Conservation (phyloP, 2,888 invertebrate genomes). For the Steromphala cineraria region DNA sequence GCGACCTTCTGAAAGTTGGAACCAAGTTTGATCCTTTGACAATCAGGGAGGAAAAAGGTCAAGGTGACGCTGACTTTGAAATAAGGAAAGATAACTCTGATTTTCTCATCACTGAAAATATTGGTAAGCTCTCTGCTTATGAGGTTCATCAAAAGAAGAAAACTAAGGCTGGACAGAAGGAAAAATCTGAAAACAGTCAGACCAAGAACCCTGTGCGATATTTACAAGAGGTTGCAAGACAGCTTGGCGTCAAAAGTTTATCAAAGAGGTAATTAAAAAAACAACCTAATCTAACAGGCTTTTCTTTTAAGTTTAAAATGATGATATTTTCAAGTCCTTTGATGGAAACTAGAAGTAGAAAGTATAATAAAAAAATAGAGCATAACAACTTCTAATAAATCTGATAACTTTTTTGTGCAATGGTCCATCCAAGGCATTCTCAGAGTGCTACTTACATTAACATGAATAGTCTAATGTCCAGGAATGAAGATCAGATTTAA, state of each 20-base stretch:
- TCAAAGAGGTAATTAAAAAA: constrained; percentile 77
- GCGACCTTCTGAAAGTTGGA: constrained; percentile 80
- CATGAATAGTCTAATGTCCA: no score
- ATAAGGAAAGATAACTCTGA: neutral
- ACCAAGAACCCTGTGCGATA: constrained; percentile 59
- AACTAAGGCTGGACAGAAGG: constrained; percentile 50
- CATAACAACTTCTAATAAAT: no score
- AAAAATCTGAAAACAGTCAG: constrained; percentile 40
- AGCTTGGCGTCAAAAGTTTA: constrained; percentile 69
- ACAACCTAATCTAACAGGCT: constrained; percentile 75
- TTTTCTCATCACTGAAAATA: constrained; percentile 24
- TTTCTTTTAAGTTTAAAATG: neutral
- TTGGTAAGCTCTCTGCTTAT: constrained; percentile 47
- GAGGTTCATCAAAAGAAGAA: constrained; percentile 50
- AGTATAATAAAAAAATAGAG: no score
- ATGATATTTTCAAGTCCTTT: constrained; percentile 58
- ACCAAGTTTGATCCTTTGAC: constrained; percentile 42
- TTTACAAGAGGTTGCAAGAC: constrained; percentile 67
- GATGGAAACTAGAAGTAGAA: neutral
- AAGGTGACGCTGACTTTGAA: constrained; percentile 5
- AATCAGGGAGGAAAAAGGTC: neutral
- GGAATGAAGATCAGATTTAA: no score
- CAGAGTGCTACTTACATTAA: no score
- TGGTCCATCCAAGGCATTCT: no score
- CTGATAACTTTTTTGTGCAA: no score